Evolutionary conservation across 1,140 invertebrate species (phyloP).

Genomic region (Zaprionus lachaisei): DNA sequence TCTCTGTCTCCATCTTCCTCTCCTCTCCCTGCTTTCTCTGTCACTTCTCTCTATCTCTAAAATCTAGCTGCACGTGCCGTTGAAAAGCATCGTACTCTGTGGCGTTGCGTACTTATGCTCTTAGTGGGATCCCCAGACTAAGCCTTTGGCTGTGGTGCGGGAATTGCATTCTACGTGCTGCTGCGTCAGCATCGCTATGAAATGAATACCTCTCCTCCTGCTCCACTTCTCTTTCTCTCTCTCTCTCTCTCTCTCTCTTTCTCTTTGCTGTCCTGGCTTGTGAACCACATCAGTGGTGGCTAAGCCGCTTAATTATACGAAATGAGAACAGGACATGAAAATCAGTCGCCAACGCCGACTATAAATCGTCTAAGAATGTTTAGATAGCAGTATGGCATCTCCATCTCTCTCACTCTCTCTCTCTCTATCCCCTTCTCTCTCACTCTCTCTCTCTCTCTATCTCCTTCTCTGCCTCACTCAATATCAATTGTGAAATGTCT

Average conservation of each 20-base stretch:
- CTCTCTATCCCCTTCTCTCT: background rate
- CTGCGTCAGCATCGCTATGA: conserved; percentile 10
- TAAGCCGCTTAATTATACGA: conserved; percentile 17
- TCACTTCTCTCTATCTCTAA: background rate
- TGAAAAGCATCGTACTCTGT: background rate
- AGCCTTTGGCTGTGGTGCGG: conserved; percentile 8
- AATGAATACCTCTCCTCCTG: background rate
- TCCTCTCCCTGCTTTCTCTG: background rate
- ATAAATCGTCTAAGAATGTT: background rate
- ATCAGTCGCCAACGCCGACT: background rate
- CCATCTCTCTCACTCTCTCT: background rate
- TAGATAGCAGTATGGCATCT: background rate
- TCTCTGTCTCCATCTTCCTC: background rate
- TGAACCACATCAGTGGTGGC: conserved; percentile 3
- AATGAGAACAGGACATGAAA: conserved; percentile 18
- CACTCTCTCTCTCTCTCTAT: background rate
- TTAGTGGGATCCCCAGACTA: conserved; percentile 4
- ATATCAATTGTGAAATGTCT: background rate
- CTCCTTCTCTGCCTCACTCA: background rate
- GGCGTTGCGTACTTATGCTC: background rate
- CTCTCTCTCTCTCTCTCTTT: background rate
- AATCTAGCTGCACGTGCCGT: background rate
- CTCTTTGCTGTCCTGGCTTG: conserved; percentile 2
- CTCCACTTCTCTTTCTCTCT: too few species aligned
- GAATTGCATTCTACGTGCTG: conserved; percentile 19